Percentiles rank a stretch among this genome's conserved stretches.
phyloP scores from a whole-genome alignment of 2,113 vertebrate species.

The Trogon surrucura region DNA sequence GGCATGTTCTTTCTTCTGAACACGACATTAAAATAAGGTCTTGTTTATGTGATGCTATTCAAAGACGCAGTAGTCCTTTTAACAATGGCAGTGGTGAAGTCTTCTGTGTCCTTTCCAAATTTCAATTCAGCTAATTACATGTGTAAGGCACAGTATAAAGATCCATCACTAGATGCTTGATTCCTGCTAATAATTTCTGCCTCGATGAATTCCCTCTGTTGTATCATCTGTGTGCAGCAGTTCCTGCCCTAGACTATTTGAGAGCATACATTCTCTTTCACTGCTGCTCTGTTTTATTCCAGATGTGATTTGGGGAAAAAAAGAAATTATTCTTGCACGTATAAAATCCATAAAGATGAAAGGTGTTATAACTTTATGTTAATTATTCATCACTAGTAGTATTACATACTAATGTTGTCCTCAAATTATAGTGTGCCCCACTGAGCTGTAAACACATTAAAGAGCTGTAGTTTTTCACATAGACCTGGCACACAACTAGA shows the following conservation, averaged over 20 bases:
- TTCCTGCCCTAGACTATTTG: neutral
- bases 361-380: neutral
- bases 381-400: slow-evolving; percentile 43
- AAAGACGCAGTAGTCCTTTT: neutral
- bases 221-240: neutral
- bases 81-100: neutral
- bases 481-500: neutral
- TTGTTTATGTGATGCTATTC: neutral
- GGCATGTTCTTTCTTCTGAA: neutral
- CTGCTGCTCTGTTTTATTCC: neutral
- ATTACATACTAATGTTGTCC: slow-evolving; percentile 5
- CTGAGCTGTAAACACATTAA: neutral
- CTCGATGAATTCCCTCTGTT: neutral
- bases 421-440: neutral
- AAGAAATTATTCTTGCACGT: neutral
- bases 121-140: neutral
- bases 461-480: neutral
- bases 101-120: slow-evolving; percentile 16
- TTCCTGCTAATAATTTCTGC: neutral
- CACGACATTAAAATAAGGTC: neutral
- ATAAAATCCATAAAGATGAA: slow-evolving; percentile 24
- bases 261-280: neutral
- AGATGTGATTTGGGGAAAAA: neutral
- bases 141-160: neutral
- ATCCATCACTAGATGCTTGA: neutral